These are phyloP conservation scores for Oxystoma pomonae DNA, from an alignment of 2,888 invertebrate species.

Conservation along the genomic window DNA sequence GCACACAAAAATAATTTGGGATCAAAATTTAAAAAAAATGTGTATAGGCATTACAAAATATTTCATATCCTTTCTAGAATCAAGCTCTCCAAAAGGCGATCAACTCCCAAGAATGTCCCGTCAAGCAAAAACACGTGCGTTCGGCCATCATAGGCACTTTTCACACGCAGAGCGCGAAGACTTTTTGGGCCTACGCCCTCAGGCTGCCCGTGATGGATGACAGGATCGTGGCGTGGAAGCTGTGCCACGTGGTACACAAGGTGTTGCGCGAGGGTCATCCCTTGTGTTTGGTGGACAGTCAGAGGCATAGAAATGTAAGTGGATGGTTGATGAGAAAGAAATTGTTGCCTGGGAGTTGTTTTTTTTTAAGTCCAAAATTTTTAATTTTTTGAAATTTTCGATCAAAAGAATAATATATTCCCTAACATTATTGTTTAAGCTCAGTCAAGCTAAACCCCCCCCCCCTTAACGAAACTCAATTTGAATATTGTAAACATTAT, in stretches of 20 bases:
- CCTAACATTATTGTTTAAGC: too few species aligned
- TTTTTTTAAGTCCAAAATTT: background rate
- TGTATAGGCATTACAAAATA: too few species aligned
- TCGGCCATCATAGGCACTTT: slow-evolving; percentile 93
- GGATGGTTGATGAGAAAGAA: too few species aligned
- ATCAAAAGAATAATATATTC: background rate
- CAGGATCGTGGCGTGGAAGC: slow-evolving; percentile 97
- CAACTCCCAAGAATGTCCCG: slow-evolving; percentile 85
- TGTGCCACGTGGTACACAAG: slow-evolving; percentile 96
- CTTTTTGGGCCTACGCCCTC: slow-evolving; percentile 76
- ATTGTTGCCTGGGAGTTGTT: too few species aligned
- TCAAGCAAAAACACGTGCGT: slow-evolving; percentile 98
- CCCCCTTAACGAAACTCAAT: too few species aligned
- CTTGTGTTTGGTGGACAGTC: slow-evolving; percentile 80
- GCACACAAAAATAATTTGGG: too few species aligned
- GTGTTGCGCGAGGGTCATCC: slow-evolving; percentile 92
- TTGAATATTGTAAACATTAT: too few species aligned
- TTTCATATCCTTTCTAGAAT: slow-evolving; percentile 59
- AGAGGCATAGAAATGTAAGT: slow-evolving; percentile 60
- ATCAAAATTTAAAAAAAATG: too few species aligned
- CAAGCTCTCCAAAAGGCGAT: slow-evolving; percentile 91
- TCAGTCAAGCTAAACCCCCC: too few species aligned
- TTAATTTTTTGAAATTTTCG: background rate
- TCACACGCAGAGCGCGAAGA: slow-evolving; percentile 84
- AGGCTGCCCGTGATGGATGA: slow-evolving; percentile 84